Conservation (phyloP, 2,888 invertebrate genomes). For the Hedya salicella region DNA sequence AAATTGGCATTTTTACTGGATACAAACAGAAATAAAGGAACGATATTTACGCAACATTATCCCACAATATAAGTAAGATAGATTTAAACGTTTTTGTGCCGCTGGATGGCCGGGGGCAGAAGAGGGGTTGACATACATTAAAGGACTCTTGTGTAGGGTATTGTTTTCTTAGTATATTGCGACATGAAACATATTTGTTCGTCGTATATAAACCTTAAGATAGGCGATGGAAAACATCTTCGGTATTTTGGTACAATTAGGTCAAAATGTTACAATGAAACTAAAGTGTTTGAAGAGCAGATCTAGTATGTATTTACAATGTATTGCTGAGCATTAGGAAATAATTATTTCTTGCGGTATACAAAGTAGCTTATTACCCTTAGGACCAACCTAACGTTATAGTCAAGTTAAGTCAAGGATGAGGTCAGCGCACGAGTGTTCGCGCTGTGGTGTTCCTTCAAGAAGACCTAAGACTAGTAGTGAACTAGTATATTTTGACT, state of each 20-base stretch:
- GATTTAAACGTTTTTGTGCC: constrained; percentile 31
- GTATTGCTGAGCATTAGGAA: no score
- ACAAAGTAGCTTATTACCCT: no score
- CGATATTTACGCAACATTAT: constrained; percentile 27
- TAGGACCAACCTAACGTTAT: no score
- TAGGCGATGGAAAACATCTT: neutral
- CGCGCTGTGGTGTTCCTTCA: no score
- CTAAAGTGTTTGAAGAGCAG: no score
- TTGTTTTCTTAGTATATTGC: constrained; percentile 34
- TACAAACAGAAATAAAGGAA: constrained; percentile 14
- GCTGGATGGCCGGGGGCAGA: constrained; percentile 25
- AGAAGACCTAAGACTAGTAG: no score
- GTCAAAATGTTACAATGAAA: no score
- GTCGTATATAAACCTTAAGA: neutral
- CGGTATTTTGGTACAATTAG: neutral
- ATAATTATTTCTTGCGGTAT: no score
- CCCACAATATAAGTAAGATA: constrained; percentile 22
- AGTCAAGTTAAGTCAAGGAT: no score
- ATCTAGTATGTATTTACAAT: no score
- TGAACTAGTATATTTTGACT: no score
- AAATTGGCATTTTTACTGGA: constrained; percentile 4
- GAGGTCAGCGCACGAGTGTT: no score
- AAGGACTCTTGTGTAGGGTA: constrained; percentile 26
- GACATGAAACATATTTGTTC: neutral
- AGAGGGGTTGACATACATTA: constrained; percentile 39